Base-by-base conservation (phyloP, 2,797 vertebrate genomes). In the Tangara arthus region DNA sequence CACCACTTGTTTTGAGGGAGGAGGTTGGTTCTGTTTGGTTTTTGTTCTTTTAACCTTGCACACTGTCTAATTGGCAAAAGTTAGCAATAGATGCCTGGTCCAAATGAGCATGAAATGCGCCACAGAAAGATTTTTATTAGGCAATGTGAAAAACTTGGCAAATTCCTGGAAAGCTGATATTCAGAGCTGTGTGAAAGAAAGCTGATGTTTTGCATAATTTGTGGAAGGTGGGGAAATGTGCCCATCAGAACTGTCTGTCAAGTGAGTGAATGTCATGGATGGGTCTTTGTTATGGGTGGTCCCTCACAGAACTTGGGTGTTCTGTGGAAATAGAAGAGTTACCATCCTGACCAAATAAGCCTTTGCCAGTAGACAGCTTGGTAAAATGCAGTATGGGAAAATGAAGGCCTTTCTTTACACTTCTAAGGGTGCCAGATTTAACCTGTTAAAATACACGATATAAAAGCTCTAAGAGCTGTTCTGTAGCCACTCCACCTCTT, bases 91-190 rank as follows among this genome's bases (percentile, higher is more conserved):
- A 46, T 82, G 27, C 32, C 20, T 70, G 22, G 32, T 88, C 63
- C 76, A 86, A 94, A 75, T 39, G 8, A 89, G 32, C 34, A 24
- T 86, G 84, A 92, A 88, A 69, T 76, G 41, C 42, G 53, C 49
- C 22, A 13, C 56, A 87, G 30, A 59, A 81, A 92, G 69, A 42
- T 72, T 59, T 88, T 88, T 89, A 59, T 71, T 93, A 81, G 32
- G 35, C 66, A 88, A 5, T 10, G 32, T 72, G 79, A 81, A 60
- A 94, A 95, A 93, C 44, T 56, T 91, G 69, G 59, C 47, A 64
- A 76, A 79, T 91, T 94, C 82, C 70, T 95, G 63, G 70, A 94
- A 94, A 93, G 87, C 56, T 86, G 42, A 8, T 49, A 6, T 66
- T 95, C 73, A 57, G 37, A 78, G 22, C 37, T 76, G 22, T 34